phyloP scores from a whole-genome alignment of 2,888 invertebrate genomes.

The Metallyticus violacea region DNA sequence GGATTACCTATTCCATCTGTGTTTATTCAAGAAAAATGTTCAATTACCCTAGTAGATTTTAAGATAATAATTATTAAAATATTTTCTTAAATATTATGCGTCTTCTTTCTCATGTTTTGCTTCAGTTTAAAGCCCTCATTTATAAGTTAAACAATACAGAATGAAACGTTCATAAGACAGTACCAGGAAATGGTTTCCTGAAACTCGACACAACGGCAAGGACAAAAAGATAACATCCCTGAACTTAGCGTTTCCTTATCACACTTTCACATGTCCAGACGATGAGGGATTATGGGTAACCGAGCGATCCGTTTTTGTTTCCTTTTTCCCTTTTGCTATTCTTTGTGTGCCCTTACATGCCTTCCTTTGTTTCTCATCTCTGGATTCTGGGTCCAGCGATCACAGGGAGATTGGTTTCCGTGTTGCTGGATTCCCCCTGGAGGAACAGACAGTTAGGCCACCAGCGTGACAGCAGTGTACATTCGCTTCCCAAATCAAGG shows the following conservation, averaged over 20 bases:
- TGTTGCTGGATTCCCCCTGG: conserved; percentile 13
- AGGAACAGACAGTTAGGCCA: conserved; percentile 16
- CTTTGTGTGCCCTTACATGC: neutral
- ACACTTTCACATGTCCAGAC: neutral
- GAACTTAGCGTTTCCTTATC: neutral
- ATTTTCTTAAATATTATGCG: no score
- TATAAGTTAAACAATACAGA: no score
- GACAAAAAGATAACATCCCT: neutral
- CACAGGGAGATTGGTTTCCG: conserved; percentile 10
- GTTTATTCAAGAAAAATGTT: no score
- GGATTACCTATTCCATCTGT: no score
- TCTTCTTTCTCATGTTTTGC: no score
- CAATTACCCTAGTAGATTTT: no score
- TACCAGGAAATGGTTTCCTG: neutral
- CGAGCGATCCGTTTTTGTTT: neutral
- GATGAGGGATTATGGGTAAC: neutral
- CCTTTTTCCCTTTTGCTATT: neutral
- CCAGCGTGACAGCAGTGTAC: neutral
- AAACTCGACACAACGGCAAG: neutral
- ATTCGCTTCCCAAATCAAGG: neutral
- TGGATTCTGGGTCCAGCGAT: neutral
- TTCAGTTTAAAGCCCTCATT: no score
- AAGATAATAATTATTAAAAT: no score
- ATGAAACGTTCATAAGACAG: no score
- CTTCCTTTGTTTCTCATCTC: neutral